These are phyloP conservation scores for Zaprionus lachaisei DNA, from an alignment of 1,140 invertebrate genomes.

Conservation along the genomic window DNA sequence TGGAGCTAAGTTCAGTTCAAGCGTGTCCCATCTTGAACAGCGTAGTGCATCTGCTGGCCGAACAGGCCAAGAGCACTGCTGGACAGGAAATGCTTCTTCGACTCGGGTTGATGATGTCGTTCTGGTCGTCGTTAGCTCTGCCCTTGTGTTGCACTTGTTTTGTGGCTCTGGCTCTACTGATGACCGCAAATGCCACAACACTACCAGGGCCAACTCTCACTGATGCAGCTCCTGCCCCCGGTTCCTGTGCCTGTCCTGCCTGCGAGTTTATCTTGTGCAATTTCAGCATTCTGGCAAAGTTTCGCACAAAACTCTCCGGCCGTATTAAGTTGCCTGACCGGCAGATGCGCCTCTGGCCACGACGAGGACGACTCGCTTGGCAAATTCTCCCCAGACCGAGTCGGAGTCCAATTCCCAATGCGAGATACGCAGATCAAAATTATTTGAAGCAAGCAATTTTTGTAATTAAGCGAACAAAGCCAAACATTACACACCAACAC, in stretches of 20 bases:
- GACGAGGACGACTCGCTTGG: background rate
- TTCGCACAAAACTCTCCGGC: conserved; percentile 1
- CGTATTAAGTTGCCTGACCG: conserved; percentile 2
- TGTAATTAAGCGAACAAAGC: conserved; percentile 14
- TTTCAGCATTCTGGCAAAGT: background rate
- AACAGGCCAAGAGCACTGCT: too few relatives aligned
- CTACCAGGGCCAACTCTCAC: background rate
- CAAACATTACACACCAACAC: background rate
- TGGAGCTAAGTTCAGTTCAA: background rate
- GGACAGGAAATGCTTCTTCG: background rate
- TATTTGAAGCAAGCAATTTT: conserved; percentile 1
- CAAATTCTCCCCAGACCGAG: background rate
- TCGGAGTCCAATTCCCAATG: background rate
- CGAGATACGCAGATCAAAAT: background rate
- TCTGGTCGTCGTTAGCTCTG: background rate
- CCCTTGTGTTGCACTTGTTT: background rate
- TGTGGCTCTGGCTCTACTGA: background rate
- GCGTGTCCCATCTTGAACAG: background rate
- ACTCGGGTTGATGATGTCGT: background rate
- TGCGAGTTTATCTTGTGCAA: background rate
- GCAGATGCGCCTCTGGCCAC: background rate
- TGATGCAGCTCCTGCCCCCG: background rate
- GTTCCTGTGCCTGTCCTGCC: background rate
- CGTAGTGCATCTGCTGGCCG: too few relatives aligned
- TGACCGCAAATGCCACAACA: conserved; percentile 2